Evolutionary conservation across 2,888 invertebrate species (phyloP).

Genomic region (Orchesella flavescens): DNA sequence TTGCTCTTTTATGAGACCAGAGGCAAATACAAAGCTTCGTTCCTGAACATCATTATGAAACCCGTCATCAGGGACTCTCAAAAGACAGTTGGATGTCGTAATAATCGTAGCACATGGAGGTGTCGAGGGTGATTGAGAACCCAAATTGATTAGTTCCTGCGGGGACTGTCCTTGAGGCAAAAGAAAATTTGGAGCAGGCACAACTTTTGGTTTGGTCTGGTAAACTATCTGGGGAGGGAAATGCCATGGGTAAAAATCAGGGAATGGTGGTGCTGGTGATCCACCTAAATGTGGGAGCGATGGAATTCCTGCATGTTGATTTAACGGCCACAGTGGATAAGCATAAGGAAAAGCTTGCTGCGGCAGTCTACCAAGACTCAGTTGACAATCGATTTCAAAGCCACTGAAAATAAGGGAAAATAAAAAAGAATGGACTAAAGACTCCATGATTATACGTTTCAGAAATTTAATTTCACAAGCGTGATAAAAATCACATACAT

Average conservation of each 20-base stretch:
- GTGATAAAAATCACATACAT: too few relatives aligned
- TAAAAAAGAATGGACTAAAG: too few relatives aligned
- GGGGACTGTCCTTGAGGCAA: background rate
- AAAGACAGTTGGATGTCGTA: slow-evolving; percentile 9
- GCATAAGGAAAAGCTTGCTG: background rate
- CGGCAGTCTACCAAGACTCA: too few relatives aligned
- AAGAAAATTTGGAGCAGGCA: too few relatives aligned
- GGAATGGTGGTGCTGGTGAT: too few relatives aligned
- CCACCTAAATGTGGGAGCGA: background rate
- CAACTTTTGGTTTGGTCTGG: too few relatives aligned
- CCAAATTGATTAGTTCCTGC: slow-evolving; percentile 9
- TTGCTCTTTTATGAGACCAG: slow-evolving; percentile 3
- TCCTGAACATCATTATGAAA: background rate
- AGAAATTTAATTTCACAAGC: too few relatives aligned
- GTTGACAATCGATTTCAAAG: too few relatives aligned
- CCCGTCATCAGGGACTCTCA: slow-evolving; percentile 15
- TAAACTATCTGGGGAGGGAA: too few relatives aligned
- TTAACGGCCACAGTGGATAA: background rate
- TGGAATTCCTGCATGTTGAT: slow-evolving; percentile 10
- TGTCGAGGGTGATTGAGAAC: background rate
- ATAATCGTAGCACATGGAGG: slow-evolving; percentile 30
- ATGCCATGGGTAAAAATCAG: too few relatives aligned
- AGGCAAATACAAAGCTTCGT: background rate
- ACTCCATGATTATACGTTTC: too few relatives aligned
- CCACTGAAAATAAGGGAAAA: too few relatives aligned